phyloP scores from a whole-genome alignment of 2,888 invertebrate species.

The Aproaerema taeniolella region DNA sequence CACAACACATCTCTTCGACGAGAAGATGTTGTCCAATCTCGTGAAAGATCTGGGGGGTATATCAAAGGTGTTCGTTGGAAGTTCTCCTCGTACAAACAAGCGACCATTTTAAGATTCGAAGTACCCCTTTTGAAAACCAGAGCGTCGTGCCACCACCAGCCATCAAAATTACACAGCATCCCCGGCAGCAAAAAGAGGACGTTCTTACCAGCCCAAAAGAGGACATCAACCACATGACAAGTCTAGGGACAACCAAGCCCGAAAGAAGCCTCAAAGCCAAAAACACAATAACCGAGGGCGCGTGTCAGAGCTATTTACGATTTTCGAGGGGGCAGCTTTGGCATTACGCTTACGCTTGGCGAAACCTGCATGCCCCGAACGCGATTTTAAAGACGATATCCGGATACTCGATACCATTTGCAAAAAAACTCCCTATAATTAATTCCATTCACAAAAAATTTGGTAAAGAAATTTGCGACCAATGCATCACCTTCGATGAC shows the following conservation, averaged over 20 bases:
- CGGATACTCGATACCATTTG: conserved; percentile 11
- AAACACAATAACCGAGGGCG: too few relatives aligned
- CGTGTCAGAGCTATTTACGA: neutral
- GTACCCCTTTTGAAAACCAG: neutral
- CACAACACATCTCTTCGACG: neutral
- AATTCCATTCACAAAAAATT: neutral
- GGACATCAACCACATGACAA: too few relatives aligned
- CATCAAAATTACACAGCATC: neutral
- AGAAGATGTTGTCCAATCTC: neutral
- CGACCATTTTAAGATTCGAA: too few relatives aligned
- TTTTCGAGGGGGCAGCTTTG: neutral
- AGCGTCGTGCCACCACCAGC: neutral
- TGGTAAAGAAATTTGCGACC: neutral
- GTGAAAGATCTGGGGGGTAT: neutral
- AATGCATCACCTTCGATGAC: neutral
- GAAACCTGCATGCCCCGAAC: neutral
- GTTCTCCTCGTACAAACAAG: too few relatives aligned
- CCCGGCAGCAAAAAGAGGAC: too few relatives aligned
- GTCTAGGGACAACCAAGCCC: too few relatives aligned
- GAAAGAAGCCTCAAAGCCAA: too few relatives aligned
- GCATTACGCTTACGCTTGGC: neutral
- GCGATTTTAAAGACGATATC: neutral
- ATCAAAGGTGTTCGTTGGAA: too few relatives aligned
- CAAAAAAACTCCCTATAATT: conserved; percentile 3
- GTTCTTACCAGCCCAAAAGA: too few relatives aligned